phyloP scores from a whole-genome alignment of 2,113 vertebrate genomes.

The Pachypanchax playfairii region DNA sequence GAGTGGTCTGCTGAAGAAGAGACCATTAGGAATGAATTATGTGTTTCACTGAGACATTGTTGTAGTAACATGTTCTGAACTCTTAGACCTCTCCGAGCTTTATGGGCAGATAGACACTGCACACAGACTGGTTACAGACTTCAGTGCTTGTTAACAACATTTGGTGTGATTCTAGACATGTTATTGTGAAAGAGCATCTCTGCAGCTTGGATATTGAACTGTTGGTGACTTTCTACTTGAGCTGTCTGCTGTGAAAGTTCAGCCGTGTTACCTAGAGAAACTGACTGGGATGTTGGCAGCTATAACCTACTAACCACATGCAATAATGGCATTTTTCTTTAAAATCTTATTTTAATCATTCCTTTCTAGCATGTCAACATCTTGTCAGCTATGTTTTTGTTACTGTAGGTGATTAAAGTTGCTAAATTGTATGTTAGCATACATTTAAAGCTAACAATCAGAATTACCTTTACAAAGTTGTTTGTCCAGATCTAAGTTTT shows the following conservation, averaged over 20 bases:
- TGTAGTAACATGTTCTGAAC: neutral
- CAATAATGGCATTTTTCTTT: too few relatives aligned
- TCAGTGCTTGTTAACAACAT: neutral
- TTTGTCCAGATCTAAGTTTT: too few relatives aligned
- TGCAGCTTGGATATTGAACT: neutral
- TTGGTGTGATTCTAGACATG: neutral
- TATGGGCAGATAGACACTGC: neutral
- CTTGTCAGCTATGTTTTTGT: too few relatives aligned
- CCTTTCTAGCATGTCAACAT: too few relatives aligned
- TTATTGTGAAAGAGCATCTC: neutral
- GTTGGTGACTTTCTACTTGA: neutral
- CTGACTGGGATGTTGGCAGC: neutral
- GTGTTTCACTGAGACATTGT: neutral
- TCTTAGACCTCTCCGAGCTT: neutral
- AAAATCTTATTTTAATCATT: too few relatives aligned
- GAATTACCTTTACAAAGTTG: too few relatives aligned
- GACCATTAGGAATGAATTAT: neutral
- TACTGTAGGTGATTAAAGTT: too few relatives aligned
- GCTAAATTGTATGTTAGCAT: too few relatives aligned
- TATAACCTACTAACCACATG: too few relatives aligned
- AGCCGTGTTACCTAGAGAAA: too few relatives aligned
- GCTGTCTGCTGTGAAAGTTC: neutral
- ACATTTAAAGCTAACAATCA: too few relatives aligned
- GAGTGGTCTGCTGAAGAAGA: neutral
- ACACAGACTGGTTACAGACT: neutral